A percentile compares a stretch with the other conserved stretches of the same genome.
Conservation (phyloP, 2,113 vertebrate genomes). For the Prionailurus viverrinus region DNA sequence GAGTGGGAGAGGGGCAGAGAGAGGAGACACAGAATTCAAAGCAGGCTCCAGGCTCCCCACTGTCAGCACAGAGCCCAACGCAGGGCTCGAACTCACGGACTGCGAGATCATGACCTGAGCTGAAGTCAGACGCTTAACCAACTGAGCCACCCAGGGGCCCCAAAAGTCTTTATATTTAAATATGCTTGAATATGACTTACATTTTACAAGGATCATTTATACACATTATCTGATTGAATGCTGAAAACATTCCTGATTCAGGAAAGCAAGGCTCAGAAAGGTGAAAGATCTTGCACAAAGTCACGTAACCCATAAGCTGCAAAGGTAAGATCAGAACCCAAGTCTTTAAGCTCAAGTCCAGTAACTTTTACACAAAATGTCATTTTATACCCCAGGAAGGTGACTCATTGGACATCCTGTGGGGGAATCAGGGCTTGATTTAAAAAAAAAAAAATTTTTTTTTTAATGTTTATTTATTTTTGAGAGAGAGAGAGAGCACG, state of each 20-base stretch:
- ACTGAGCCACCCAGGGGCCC: no score
- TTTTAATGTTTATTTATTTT: no score
- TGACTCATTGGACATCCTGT: not conserved
- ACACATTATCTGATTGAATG: not conserved
- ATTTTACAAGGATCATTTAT: slow-evolving; percentile 19
- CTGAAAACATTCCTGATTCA: not conserved
- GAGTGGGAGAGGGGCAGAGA: no score
- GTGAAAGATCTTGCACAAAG: not conserved
- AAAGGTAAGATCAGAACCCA: not conserved
- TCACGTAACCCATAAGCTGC: not conserved
- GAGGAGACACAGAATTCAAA: no score
- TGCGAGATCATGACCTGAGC: no score
- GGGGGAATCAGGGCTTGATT: not conserved
- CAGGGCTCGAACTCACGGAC: no score
- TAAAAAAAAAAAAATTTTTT: no score
- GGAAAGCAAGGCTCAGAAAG: not conserved
- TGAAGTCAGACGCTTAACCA: no score
- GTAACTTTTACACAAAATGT: not conserved
- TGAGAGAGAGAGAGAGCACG: no score
- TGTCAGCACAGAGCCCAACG: no score
- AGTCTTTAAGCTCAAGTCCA: not conserved
- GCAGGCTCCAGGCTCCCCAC: no score
- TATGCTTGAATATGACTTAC: not conserved
- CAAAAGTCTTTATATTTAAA: slow-evolving; percentile 38
- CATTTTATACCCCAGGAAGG: not conserved